Evolutionary conservation across 2,113 vertebrate species (phyloP).

Genomic region (Chiloscyllium plagiosum): DNA sequence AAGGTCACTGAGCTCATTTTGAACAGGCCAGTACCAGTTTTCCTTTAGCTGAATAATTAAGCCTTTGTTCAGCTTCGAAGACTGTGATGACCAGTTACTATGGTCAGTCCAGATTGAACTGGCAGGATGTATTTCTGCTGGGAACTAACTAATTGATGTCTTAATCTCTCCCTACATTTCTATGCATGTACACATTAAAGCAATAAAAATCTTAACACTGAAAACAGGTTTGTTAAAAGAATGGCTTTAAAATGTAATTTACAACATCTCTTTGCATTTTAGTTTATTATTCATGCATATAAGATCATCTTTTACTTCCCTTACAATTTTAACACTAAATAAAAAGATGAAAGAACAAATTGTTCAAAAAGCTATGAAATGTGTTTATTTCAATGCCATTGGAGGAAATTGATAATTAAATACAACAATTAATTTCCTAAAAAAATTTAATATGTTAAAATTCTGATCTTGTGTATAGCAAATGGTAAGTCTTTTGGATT

Average conservation of each 20-base stretch:
- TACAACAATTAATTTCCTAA: neutral
- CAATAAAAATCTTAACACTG: neutral
- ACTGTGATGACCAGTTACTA: conserved; percentile 47
- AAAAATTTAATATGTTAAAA: neutral
- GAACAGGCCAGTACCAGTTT: conserved; percentile 56
- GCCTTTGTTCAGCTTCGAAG: conserved; percentile 56
- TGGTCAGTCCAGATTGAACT: conserved; percentile 33
- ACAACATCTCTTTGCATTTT: neutral
- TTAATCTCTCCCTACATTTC: conserved; percentile 4
- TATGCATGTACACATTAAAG: neutral
- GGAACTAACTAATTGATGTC: conserved; percentile 33
- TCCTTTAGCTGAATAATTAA: conserved; percentile 57
- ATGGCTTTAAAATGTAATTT: neutral
- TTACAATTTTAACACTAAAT: too few relatives aligned
- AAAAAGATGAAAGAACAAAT: neutral
- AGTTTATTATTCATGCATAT: neutral
- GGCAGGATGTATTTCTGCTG: conserved; percentile 28
- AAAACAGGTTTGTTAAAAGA: neutral
- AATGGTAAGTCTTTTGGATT: neutral
- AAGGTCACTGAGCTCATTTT: conserved; percentile 65
- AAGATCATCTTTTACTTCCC: too few relatives aligned
- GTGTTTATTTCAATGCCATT: neutral
- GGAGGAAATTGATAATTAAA: neutral
- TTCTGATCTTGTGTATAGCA: neutral
- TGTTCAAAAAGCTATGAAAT: neutral